Evolutionary conservation across 2,113 vertebrate species (phyloP).

Genomic region (Reinhardtius hippoglossoides): DNA sequence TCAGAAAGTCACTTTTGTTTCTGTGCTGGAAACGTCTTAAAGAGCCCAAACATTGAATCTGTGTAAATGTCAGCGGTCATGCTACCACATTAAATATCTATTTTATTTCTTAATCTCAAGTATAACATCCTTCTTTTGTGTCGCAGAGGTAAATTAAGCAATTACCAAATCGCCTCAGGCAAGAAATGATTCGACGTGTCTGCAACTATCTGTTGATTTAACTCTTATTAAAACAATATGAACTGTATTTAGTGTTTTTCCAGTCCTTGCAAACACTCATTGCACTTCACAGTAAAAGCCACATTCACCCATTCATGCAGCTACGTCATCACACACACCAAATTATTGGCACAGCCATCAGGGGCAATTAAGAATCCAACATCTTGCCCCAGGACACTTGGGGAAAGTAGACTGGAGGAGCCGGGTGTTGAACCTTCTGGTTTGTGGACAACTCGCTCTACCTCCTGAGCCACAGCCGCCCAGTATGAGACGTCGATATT

Average conservation of each 20-base stretch:
- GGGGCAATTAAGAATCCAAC: too few species aligned
- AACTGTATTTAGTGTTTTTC: too few species aligned
- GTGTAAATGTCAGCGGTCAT: constrained; percentile 2
- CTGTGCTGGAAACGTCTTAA: constrained; percentile 22
- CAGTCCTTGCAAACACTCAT: too few species aligned
- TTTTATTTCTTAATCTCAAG: neutral
- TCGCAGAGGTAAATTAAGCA: neutral
- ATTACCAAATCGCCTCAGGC: neutral
- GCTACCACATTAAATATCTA: neutral
- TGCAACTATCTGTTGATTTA: neutral
- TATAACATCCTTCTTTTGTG: neutral
- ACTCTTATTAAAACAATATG: neutral
- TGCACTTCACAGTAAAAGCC: too few species aligned
- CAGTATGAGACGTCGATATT: too few species aligned
- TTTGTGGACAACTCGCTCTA: too few species aligned
- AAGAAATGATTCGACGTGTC: neutral
- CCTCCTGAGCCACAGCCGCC: too few species aligned
- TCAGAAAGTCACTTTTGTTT: constrained; percentile 40
- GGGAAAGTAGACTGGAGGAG: too few species aligned
- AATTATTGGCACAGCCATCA: neutral
- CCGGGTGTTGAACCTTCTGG: too few species aligned
- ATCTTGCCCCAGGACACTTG: too few species aligned
- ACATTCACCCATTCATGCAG: too few species aligned
- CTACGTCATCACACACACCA: too few species aligned
- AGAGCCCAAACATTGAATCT: neutral